These are phyloP conservation scores for Alexandromys fortis DNA, from an alignment of 2,113 vertebrate species.

Conservation along the genomic window DNA sequence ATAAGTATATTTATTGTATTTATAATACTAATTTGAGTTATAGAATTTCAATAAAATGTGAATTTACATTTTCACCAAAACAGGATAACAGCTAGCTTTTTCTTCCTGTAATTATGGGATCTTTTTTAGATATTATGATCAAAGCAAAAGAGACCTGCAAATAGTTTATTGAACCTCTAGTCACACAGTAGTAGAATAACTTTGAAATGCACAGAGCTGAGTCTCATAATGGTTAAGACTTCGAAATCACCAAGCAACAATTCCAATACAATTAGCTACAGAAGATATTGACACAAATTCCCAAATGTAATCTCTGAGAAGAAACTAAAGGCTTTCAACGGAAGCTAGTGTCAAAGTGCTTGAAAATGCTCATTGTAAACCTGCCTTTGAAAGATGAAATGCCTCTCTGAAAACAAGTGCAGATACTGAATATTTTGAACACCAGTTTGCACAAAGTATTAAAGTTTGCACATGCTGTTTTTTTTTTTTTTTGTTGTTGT, in stretches of 20 bases:
- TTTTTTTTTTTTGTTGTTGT: not conserved
- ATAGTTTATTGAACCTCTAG: not conserved
- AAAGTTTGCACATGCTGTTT: not conserved
- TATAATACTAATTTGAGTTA: not conserved
- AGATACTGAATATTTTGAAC: constrained; percentile 39
- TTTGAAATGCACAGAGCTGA: constrained; percentile 10
- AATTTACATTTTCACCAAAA: not conserved
- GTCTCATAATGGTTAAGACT: constrained; percentile 15
- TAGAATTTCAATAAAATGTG: not conserved
- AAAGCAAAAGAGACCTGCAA: constrained; percentile 9
- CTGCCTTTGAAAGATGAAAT: constrained; percentile 45
- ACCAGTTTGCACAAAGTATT: not conserved
- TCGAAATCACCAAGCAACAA: not conserved
- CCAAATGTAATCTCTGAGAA: constrained; percentile 34
- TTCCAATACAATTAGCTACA: constrained; percentile 48
- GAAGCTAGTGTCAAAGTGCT: constrained; percentile 26
- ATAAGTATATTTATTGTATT: not conserved
- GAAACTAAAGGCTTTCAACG: constrained; percentile 42
- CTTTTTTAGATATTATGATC: not conserved
- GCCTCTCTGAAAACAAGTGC: not conserved
- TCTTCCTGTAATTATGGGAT: not conserved
- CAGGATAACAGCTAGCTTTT: not conserved
- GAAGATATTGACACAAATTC: constrained; percentile 55
- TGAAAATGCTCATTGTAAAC: constrained; percentile 11
- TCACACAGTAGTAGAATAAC: not conserved